Evolutionary conservation across 2,888 invertebrate genomes (phyloP).

Genomic region (Papilio elwesi): DNA sequence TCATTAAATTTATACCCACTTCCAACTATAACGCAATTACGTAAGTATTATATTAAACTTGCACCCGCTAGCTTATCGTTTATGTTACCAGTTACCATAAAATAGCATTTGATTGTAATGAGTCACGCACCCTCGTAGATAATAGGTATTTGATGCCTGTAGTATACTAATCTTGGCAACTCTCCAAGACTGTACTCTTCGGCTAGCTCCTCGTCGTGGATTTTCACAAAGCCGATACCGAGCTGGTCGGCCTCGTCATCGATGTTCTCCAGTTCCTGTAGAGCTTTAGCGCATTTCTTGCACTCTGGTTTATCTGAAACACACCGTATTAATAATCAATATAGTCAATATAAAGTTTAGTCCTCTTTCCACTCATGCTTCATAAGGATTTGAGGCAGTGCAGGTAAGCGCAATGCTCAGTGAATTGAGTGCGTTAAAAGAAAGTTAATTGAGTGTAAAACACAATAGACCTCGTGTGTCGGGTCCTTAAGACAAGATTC

Average conservation of each 20-base stretch:
- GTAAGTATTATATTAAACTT: conserved; percentile 9
- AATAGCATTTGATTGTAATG: conserved; percentile 50
- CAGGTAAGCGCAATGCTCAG: conserved; percentile 72
- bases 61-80: not conserved
- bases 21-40: conserved; percentile 8
- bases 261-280: conserved; percentile 96
- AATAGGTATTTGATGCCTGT: conserved; percentile 96
- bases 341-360: conserved; percentile 4
- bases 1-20: conserved; percentile 4
- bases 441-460: conserved; percentile 64
- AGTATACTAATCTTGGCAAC: conserved; percentile 95
- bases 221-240: conserved; percentile 97
- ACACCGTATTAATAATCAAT: conserved; percentile 42
- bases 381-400: conserved; percentile 71
- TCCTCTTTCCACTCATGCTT: conserved; percentile 58
- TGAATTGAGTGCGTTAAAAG: conserved; percentile 63
- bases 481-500: conserved; percentile 45
- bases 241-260: conserved; percentile 97
- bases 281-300: conserved; percentile 95
- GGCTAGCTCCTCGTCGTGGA: conserved; percentile 94
- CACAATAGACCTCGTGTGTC: conserved; percentile 54
- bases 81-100: conserved; percentile 10
- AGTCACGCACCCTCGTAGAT: conserved; percentile 93
- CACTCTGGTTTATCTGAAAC: conserved; percentile 95
- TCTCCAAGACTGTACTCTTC: conserved; percentile 96